Evolutionary conservation across 2,888 invertebrate species (phyloP).

Genomic region (Drosophila eohydei): DNA sequence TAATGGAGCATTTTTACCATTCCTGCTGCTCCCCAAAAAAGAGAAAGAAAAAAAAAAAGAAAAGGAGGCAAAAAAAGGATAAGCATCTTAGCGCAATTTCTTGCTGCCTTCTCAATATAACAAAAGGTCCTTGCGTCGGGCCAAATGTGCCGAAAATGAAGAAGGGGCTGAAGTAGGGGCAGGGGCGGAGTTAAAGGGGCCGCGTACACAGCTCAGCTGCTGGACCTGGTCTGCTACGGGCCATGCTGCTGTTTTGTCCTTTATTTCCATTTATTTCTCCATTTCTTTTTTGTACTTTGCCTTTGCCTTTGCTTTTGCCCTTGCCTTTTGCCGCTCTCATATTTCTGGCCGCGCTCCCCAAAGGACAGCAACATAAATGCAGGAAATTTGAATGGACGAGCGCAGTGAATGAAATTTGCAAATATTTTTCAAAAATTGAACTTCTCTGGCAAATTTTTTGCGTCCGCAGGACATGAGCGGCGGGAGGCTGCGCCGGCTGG

Average conservation of each 20-base stretch:
- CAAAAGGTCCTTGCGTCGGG: conserved; percentile 81
- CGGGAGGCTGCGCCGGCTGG: conserved; percentile 45
- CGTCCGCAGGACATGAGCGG: conserved; percentile 34
- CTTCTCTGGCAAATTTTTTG: conserved; percentile 80
- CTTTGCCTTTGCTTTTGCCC: conserved; percentile 13
- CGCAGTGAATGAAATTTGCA: conserved; percentile 82
- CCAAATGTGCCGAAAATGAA: conserved; percentile 77
- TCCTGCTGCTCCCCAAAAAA: conserved; percentile 58
- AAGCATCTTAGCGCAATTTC: conserved; percentile 81
- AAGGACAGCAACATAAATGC: conserved; percentile 79
- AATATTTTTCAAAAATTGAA: conserved; percentile 83
- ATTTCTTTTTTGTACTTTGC: conserved; percentile 18
- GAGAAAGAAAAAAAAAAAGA: conserved; percentile 44
- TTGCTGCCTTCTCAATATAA: conserved; percentile 80
- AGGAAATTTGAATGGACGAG: conserved; percentile 82
- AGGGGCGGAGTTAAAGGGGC: background rate
- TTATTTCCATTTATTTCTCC: conserved; percentile 71
- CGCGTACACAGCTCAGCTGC: conserved; percentile 59
- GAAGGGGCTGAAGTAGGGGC: conserved; percentile 12
- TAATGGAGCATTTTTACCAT: conserved; percentile 81
- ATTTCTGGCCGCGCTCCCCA: conserved; percentile 53
- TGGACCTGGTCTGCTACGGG: conserved; percentile 54
- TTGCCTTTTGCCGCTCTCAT: conserved; percentile 29
- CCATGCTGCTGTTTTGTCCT: conserved; percentile 71
- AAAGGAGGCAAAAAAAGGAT: conserved; percentile 66